Percentiles rank a stretch among this genome's conserved stretches.
Evolutionary conservation across 2,113 vertebrate species (phyloP).

Genomic region (Alexandromys fortis): DNA sequence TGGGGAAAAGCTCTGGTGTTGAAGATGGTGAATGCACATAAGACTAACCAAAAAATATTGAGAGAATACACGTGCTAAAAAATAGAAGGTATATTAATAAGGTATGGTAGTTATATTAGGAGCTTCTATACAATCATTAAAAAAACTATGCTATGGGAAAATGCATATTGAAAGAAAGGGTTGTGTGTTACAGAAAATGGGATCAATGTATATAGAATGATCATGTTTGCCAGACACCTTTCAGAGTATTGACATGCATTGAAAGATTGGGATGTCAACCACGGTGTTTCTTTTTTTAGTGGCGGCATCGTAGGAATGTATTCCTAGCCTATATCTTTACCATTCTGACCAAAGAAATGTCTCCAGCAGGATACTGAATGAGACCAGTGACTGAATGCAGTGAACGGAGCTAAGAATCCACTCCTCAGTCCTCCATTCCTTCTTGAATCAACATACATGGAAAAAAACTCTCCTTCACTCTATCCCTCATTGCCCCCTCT

Average conservation of each 20-base stretch:
- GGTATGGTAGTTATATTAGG: neutral
- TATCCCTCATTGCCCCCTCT: neutral
- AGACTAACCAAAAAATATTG: neutral
- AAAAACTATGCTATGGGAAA: neutral
- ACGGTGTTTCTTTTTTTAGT: neutral
- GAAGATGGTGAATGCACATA: neutral
- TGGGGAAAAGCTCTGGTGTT: neutral
- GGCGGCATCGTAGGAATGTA: neutral
- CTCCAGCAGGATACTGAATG: neutral
- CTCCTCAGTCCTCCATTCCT: neutral
- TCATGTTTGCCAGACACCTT: neutral
- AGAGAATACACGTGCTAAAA: neutral
- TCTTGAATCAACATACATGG: neutral
- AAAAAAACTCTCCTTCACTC: neutral
- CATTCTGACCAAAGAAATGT: neutral
- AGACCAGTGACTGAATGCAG: neutral
- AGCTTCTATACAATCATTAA: neutral
- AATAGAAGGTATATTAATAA: neutral
- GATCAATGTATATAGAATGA: neutral
- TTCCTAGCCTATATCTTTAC: constrained; percentile 6
- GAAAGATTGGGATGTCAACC: neutral
- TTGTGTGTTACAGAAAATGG: neutral
- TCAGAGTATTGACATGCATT: neutral
- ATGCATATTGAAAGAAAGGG: neutral
- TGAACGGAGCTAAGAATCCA: neutral